Evolutionary conservation across 2,888 invertebrate species (phyloP), one percentile per base, ranked within the genome.

Genomic region (Cecidostiba fungosa): DNA sequence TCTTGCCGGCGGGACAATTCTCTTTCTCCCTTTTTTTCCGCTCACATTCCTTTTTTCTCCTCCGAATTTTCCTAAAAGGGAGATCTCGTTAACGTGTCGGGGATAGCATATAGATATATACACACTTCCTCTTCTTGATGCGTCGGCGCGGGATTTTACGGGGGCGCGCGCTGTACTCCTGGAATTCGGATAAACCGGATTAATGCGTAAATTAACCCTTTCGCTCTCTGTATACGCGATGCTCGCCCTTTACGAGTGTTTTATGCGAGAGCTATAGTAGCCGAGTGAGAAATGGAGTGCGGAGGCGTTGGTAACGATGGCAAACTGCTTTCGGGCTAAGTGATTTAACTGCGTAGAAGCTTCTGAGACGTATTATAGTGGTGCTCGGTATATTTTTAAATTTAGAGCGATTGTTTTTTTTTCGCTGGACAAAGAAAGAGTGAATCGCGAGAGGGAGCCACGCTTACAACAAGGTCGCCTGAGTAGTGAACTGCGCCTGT

Each of bases 401-500:
- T 19, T 19, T 4, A 3, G 54, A 54, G 19, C n/a, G 19, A n/a
- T 54, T 54, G 54, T 3, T 50, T 83, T 82, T 85, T 83, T 73
- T 29, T 76, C 29, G 47, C 59, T 6, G 54, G 19, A 47, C 79
- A 83, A 82, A 79, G 76, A 85, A 82, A 79, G 26, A 87, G 72
- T 69, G 73, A 82, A 82, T 87, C 85, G 79, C 87, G 82, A 85
- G 86, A 88, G 88, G 87, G 88, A 86, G 87, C 87, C 88, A 88
- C 83, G 86, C 82, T 85, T 86, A 88, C 87, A 82, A 84, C 86
- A 87, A 89, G 87, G 89, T 88, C 87, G 88, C 81, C 72, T 86
- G 84, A 59, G 88, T 87, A 59, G 88, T 87, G 87, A 88, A 88
- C 88, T 88, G 88, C 86, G 87, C 87, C 87, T 74, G 83, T 87